A percentile compares a stretch with the other conserved stretches of the same genome.
Evolutionary conservation across 2,797 vertebrate genomes (phyloP).

Genomic region (Spinus olivaceus): DNA sequence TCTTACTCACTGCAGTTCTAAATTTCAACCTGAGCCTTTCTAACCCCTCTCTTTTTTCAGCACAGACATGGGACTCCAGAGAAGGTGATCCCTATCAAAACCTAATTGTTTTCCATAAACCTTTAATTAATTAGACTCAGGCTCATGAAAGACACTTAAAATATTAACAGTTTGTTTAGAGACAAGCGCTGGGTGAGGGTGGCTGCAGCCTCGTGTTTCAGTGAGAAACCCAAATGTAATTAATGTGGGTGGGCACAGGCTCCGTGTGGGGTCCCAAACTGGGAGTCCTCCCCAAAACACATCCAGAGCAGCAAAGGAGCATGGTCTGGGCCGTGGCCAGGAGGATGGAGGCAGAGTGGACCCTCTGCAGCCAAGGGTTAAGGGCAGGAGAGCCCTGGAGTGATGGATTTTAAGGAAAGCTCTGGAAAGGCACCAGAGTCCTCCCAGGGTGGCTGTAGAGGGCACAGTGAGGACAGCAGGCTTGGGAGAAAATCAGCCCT

Average conservation of each 20-base stretch:
- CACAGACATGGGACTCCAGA: background rate
- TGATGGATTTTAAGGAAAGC: background rate
- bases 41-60: conserved; percentile 33
- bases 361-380: background rate
- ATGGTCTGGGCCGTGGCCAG: background rate
- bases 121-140: conserved; percentile 48
- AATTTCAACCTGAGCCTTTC: conserved; percentile 52
- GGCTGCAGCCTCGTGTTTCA: background rate
- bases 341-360: accelerated
- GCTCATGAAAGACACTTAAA: conserved; percentile 37
- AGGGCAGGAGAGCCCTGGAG: background rate
- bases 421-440: background rate
- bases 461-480: background rate
- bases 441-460: background rate
- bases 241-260: background rate
- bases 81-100: conserved; percentile 43
- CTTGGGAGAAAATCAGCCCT: background rate
- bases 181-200: background rate
- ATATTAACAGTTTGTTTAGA: conserved; percentile 41
- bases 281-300: background rate
- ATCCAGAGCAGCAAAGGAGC: background rate
- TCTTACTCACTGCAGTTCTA: conserved; percentile 51
- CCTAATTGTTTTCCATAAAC: conserved; percentile 53
- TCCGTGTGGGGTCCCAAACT: background rate
- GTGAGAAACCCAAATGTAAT: conserved; percentile 29